A percentile compares a stretch with the other conserved stretches of the same genome.
Conservation (phyloP, 2,888 invertebrate genomes). For the Hecatera dysodea region DNA sequence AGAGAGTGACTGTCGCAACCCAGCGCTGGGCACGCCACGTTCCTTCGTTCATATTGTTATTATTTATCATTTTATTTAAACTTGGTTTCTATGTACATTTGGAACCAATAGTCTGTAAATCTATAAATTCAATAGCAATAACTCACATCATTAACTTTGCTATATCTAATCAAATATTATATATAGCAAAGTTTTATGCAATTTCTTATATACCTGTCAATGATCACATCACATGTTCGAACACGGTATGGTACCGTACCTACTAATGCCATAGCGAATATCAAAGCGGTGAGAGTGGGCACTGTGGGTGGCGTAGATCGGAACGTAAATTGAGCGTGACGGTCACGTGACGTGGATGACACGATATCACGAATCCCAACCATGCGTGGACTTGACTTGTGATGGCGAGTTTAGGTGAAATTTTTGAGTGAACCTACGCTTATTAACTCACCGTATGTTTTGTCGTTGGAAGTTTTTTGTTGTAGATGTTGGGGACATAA, state of each 20-base stretch:
- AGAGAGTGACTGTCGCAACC: too few species aligned
- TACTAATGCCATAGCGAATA: constrained; percentile 58
- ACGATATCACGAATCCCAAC: constrained; percentile 38
- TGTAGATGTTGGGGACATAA: not conserved
- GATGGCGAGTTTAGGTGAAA: constrained; percentile 21
- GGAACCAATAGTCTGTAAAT: not conserved
- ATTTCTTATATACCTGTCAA: constrained; percentile 9
- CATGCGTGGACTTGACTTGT: constrained; percentile 47
- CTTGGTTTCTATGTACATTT: not conserved
- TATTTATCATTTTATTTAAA: too few species aligned
- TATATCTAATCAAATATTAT: not conserved
- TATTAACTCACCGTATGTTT: not conserved
- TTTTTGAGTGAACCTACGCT: not conserved
- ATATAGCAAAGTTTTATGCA: too few species aligned
- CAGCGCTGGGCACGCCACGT: too few species aligned
- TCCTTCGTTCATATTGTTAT: not conserved
- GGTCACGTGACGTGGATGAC: constrained; percentile 51
- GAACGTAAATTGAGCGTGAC: constrained; percentile 61
- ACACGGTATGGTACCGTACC: not conserved
- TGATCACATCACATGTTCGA: constrained; percentile 13
- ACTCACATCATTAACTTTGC: constrained; percentile 21
- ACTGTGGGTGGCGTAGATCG: constrained; percentile 33
- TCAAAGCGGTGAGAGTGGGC: constrained; percentile 66
- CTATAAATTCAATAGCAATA: constrained; percentile 22
- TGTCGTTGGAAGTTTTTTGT: not conserved